Percentiles rank a stretch among this genome's conserved stretches.
Conservation (phyloP, 2,888 invertebrate genomes). For the Noctuana brunneofusca region DNA sequence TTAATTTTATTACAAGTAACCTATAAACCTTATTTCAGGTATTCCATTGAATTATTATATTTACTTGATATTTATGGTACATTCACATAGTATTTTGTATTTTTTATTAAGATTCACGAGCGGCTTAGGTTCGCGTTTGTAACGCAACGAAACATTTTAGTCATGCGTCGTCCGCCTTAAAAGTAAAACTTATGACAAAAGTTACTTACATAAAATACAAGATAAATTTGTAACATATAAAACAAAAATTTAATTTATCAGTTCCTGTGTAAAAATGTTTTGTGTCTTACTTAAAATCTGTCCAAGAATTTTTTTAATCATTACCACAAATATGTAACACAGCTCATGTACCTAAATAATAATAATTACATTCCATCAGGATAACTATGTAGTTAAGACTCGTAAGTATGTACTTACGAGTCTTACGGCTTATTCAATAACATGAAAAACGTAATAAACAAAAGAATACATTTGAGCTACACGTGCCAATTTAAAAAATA, state of each 20-base stretch:
- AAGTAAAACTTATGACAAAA: background rate
- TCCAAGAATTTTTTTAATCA: background rate
- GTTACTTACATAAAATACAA: background rate
- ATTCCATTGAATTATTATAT: constrained; percentile 54
- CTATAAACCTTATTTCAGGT: constrained; percentile 34
- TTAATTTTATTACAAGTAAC: background rate
- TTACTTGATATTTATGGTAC: constrained; percentile 40
- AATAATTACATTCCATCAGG: background rate
- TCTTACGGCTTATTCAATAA: background rate
- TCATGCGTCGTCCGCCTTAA: constrained; percentile 47
- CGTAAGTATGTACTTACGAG: no score
- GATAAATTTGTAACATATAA: background rate
- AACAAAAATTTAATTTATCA: constrained; percentile 5
- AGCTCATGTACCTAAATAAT: background rate
- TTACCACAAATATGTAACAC: background rate
- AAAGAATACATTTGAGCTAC: background rate
- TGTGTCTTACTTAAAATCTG: background rate
- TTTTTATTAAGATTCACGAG: constrained; percentile 40
- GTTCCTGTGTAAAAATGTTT: background rate
- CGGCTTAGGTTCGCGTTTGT: constrained; percentile 59
- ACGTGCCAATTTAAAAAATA: background rate
- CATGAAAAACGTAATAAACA: background rate
- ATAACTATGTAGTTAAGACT: background rate
- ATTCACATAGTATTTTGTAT: constrained; percentile 38
- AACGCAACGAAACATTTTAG: constrained; percentile 65